phyloP scores from a whole-genome alignment of 2,113 vertebrate genomes.

The Nyctereutes procyonoides region DNA sequence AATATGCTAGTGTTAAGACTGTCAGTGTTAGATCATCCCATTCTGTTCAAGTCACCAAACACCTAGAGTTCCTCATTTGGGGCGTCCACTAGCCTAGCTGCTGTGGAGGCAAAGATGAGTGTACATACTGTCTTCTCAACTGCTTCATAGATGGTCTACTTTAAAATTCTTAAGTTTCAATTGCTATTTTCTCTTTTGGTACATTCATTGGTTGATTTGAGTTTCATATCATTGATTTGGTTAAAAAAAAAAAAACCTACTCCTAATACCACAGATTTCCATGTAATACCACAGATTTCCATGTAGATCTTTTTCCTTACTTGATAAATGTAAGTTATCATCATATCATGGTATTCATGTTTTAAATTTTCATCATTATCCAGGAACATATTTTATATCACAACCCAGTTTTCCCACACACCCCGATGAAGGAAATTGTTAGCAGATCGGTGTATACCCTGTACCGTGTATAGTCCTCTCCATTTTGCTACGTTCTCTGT shows the following conservation, averaged over 20 bases:
- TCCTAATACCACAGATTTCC: background rate
- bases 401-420: background rate
- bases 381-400: background rate
- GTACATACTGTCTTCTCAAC: background rate
- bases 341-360: background rate
- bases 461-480: background rate
- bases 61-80: background rate
- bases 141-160: background rate
- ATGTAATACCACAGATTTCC: background rate
- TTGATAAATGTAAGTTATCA: background rate
- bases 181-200: background rate
- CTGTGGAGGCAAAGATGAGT: background rate
- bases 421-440: background rate
- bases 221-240: background rate
- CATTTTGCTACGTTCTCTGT: background rate
- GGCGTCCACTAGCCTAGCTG: background rate
- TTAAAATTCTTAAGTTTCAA: background rate
- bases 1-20: background rate
- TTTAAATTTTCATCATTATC: background rate
- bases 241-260: background rate
- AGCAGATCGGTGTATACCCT: background rate
- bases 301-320: background rate
- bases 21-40: background rate
- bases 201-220: background rate
- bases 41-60: background rate